phyloP scores from a whole-genome alignment of 2,888 invertebrate species.

The Patella pellucida region DNA sequence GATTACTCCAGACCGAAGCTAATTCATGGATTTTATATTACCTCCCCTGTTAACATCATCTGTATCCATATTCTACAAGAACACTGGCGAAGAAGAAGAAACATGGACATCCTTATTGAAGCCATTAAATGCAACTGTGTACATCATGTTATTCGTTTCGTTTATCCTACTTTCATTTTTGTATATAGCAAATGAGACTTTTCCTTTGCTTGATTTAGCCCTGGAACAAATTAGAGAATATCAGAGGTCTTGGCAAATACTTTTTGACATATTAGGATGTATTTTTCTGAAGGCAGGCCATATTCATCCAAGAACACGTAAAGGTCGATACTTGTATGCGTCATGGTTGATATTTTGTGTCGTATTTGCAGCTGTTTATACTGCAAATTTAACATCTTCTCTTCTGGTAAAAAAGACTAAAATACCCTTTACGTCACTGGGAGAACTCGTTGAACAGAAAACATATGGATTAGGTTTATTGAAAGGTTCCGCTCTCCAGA shows the following conservation, averaged over 20 bases:
- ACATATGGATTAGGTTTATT: no score
- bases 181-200: neutral
- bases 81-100: slow-evolving; percentile 8
- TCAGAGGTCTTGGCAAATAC: neutral
- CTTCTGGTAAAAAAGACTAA: no score
- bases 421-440: no score
- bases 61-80: slow-evolving; percentile 12
- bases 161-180: neutral
- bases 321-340: slow-evolving; percentile 8
- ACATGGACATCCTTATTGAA: neutral
- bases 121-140: slow-evolving; percentile 1
- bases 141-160: neutral
- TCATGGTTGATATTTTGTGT: slow-evolving; percentile 21
- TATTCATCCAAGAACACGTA: neutral
- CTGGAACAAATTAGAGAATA: neutral
- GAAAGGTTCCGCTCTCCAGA: no score
- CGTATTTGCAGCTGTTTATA: slow-evolving; percentile 18
- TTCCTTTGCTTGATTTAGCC: neutral
- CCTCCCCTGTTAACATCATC: slow-evolving; percentile 10
- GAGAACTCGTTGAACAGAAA: no score
- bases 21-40: slow-evolving; percentile 21
- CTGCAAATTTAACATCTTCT: no score
- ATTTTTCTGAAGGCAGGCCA: neutral
- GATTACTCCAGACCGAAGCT: slow-evolving; percentile 1
- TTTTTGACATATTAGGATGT: slow-evolving; percentile 11